Base-by-base conservation (phyloP, 2,797 vertebrate genomes). In the Sebastes itinus region DNA sequence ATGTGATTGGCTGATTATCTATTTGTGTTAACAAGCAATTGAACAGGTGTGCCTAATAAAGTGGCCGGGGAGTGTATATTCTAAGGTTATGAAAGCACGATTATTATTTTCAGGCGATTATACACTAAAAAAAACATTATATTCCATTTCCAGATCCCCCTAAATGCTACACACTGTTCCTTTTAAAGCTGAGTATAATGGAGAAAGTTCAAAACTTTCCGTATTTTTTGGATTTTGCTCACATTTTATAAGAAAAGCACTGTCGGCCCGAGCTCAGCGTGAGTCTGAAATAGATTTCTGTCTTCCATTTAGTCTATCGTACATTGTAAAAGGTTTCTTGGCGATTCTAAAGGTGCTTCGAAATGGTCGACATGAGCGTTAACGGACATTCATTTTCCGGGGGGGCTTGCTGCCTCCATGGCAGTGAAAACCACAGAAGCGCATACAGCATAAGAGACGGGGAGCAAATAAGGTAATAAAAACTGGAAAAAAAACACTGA, bases 401-500 rank as follows among this genome's bases (percentile, higher is more conserved):
- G 14, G 63, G 20, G 58, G 6, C 32, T 54, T 56, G 35, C 68
- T 16, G 76, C 74, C 14, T 55, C 10, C 49, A 32, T 63, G 20
- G 12, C n/a, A 30, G 59, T 28, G 32, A n/a, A 59, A 73, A 23
- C 25, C 46, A 56, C 52, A 69, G 46, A 46, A n/a, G 54, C 66
- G 27, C 64, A 46, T 42, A 14, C 46, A 75, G 55, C 32, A 65
- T 28, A 8, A 54, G 14, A 67, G 9, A 69, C 35, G 62, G 56
- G 59, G 55, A 46, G n/a, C 5, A 64, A 65, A 32, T 42, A 11
- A 72, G 60, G 38, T 70, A 64, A 72, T 81, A 68, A 63, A 74
- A 81, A 33, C n/a, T 14, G 32, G 18, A 4, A 49, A 49, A 49
- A 72, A 82, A 81, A 64, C 55, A 60, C 69, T 56, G 78, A 85